phyloP scores from a whole-genome alignment of 2,888 invertebrate genomes.

The Platycnemis pennipes region DNA sequence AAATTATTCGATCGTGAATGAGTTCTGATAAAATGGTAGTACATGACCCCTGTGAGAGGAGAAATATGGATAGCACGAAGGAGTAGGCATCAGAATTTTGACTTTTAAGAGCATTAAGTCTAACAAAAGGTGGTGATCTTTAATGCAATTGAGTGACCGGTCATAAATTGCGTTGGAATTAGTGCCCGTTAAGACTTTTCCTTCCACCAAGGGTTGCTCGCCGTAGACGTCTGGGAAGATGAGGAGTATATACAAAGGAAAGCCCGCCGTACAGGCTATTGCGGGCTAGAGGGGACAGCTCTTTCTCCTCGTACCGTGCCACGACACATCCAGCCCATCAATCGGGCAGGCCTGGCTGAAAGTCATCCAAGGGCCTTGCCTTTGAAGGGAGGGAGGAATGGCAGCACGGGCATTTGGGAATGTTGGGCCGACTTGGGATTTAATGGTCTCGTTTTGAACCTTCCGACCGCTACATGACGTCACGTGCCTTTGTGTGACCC shows the following conservation, averaged over 20 bases:
- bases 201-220: constrained; percentile 35
- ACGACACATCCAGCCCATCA: not conserved
- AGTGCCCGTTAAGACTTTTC: too few species aligned
- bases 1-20: too few species aligned
- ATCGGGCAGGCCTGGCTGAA: not conserved
- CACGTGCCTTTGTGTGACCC: constrained; percentile 99
- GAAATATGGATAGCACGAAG: too few species aligned
- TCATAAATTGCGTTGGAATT: too few species aligned
- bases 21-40: too few species aligned
- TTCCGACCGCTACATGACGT: constrained; percentile 64
- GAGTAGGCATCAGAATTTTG: too few species aligned
- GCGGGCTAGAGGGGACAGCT: not conserved
- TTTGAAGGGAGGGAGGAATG: not conserved
- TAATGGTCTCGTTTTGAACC: not conserved
- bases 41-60: too few species aligned
- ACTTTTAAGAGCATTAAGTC: too few species aligned
- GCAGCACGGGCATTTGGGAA: not conserved
- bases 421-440: not conserved
- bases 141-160: too few species aligned
- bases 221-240: not conserved
- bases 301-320: not conserved
- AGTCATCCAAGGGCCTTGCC: not conserved
- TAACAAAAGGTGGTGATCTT: too few species aligned
- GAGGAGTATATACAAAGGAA: constrained; percentile 27
- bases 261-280: not conserved